Conservation (phyloP, 2,888 invertebrate genomes). For the Orthonevra nobilis region DNA sequence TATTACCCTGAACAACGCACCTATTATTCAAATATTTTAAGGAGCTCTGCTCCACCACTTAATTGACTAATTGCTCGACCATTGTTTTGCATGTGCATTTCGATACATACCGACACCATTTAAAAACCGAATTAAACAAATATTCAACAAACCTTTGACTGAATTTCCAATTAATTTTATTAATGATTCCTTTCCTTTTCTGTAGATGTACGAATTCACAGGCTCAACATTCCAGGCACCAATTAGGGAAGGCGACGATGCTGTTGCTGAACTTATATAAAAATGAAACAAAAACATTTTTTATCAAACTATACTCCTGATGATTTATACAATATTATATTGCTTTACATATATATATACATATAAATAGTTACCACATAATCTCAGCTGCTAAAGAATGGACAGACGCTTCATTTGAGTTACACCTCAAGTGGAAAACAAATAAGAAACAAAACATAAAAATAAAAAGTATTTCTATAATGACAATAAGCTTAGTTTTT, state of each 20-base stretch:
- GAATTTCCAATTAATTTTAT: no score
- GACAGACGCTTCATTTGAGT: slow-evolving; percentile 43
- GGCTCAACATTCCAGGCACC: slow-evolving; percentile 90
- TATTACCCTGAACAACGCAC: no score
- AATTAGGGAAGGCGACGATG: slow-evolving; percentile 79
- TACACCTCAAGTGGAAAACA: slow-evolving; percentile 33
- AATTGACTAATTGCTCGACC: no score
- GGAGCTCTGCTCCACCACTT: no score
- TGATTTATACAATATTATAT: slow-evolving; percentile 52
- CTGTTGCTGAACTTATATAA: slow-evolving; percentile 80
- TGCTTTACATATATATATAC: slow-evolving; percentile 45
- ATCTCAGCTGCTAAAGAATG: slow-evolving; percentile 51
- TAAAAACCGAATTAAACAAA: background rate
- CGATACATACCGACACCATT: no score
- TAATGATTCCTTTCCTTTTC: no score
- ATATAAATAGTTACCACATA: slow-evolving; percentile 40
- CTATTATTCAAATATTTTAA: no score
- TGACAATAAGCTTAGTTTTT: slow-evolving; percentile 68
- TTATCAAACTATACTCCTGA: slow-evolving; percentile 29
- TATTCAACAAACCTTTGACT: no score
- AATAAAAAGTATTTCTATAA: slow-evolving; percentile 65
- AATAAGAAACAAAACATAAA: slow-evolving; percentile 14
- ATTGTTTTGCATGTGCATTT: no score
- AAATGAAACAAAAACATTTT: no score
- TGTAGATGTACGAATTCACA: slow-evolving; percentile 80